phyloP scores from a whole-genome alignment of 2,797 vertebrate species.

The Adrianichthys oophorus region DNA sequence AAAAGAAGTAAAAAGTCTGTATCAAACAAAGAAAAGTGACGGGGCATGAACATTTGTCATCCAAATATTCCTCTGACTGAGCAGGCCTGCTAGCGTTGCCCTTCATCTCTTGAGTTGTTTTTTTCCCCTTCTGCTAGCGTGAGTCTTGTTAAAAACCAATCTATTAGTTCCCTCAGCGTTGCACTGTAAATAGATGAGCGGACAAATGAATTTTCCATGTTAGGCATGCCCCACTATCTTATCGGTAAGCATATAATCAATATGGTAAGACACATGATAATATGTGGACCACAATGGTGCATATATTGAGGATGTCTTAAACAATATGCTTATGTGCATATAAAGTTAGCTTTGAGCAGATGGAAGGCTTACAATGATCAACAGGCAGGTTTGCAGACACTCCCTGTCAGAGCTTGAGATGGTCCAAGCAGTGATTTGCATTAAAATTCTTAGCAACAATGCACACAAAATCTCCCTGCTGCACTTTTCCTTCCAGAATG shows the following conservation, averaged over 20 bases:
- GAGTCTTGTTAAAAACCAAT: conserved; percentile 42
- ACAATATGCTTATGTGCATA: conserved; percentile 56
- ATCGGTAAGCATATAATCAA: conserved; percentile 70
- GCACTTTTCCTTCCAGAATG: conserved; percentile 11
- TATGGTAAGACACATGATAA: conserved; percentile 63
- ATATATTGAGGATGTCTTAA: conserved; percentile 59
- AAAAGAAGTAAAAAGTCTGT: conserved; percentile 59
- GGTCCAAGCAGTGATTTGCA: conserved; percentile 64
- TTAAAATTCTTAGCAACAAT: conserved; percentile 67
- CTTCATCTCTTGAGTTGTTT: conserved; percentile 13
- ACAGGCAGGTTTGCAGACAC: conserved; percentile 64
- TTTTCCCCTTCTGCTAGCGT: conserved; percentile 15
- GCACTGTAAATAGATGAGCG: conserved; percentile 50
- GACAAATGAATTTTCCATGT: conserved; percentile 61
- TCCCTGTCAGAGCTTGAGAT: conserved; percentile 62
- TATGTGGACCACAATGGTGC: conserved; percentile 60
- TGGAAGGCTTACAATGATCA: conserved; percentile 66
- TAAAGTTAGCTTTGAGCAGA: conserved; percentile 57
- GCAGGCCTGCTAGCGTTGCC: conserved; percentile 17
- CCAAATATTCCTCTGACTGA: conserved; percentile 21
- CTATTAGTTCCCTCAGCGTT: conserved; percentile 22
- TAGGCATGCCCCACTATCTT: too few relatives aligned
- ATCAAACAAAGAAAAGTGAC: conserved; percentile 66
- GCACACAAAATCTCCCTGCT: conserved; percentile 26
- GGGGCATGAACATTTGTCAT: conserved; percentile 51